These are phyloP conservation scores for Campylomormyrus tamandua DNA, from an alignment of 2,113 vertebrate genomes.

Conservation along the genomic window DNA sequence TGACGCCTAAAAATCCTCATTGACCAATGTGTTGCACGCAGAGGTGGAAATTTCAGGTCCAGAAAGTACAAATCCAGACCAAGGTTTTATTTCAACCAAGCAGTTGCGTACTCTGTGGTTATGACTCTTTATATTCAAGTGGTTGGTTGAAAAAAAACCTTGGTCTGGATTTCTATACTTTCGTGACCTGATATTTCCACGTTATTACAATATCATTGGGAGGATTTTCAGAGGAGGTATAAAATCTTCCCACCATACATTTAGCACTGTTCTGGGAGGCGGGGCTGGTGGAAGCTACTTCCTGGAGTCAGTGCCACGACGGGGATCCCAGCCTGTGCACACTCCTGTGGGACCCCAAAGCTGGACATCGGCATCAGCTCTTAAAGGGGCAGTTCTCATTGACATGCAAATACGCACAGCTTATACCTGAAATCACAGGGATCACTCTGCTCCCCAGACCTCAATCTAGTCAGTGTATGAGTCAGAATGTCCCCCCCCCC, in stretches of 20 bases:
- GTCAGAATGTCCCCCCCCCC: not conserved
- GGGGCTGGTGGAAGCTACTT: no score
- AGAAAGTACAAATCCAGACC: no score
- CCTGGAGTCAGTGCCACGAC: constrained; percentile 59
- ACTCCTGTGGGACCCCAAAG: constrained; percentile 18
- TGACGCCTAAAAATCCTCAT: not conserved
- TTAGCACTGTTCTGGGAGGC: not conserved
- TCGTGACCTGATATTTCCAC: no score
- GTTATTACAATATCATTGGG: constrained; percentile 3
- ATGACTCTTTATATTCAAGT: no score
- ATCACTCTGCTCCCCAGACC: constrained; percentile 34
- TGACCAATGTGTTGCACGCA: constrained; percentile 29
- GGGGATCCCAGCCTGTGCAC: constrained; percentile 39
- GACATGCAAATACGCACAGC: constrained; percentile 43
- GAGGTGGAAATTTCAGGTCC: no score
- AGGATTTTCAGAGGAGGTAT: constrained; percentile 12
- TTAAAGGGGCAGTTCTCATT: constrained; percentile 40
- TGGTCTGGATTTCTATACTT: no score
- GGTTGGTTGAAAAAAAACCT: no score
- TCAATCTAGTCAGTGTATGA: constrained; percentile 17
- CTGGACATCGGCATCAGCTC: constrained; percentile 24
- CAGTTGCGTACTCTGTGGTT: no score
- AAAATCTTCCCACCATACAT: not conserved
- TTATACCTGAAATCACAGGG: constrained; percentile 33
- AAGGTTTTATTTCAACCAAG: no score